Evolutionary conservation across 53 echinoderm and acorn worm genomes (phyloP).

Genomic region (Henricia sp.): DNA sequence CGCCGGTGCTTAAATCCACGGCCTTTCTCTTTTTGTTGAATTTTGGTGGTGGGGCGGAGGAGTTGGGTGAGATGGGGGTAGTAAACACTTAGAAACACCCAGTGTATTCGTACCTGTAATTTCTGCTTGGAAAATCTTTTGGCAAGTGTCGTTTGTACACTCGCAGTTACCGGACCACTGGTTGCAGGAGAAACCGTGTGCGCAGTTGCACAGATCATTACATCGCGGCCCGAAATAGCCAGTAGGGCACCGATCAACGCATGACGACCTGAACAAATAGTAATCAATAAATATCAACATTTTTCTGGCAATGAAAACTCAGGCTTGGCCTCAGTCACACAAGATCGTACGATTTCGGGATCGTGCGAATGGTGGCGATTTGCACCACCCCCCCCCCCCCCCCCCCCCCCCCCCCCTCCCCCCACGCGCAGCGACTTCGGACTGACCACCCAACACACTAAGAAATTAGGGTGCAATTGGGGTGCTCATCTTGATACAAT

Average conservation of each 20-base stretch:
- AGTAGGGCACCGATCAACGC: conserved; percentile 28
- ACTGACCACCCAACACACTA: too few species aligned
- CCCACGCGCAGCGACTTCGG: too few species aligned
- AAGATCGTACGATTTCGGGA: background rate
- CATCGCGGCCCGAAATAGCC: conserved; percentile 53
- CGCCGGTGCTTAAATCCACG: too few species aligned
- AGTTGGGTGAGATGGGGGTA: too few species aligned
- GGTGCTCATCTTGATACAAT: too few species aligned
- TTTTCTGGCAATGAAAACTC: background rate
- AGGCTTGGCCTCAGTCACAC: background rate
- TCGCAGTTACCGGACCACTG: conserved; percentile 51
- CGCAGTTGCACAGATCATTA: conserved; percentile 24
- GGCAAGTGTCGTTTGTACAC: conserved; percentile 4
- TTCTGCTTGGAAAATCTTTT: background rate
- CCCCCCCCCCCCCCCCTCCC: too few species aligned
- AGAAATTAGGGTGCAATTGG: too few species aligned
- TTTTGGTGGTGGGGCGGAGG: too few species aligned
- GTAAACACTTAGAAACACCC: too few species aligned
- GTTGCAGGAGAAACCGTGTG: conserved; percentile 34
- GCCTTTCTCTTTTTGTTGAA: too few species aligned
- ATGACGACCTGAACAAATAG: conserved; percentile 26
- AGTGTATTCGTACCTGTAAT: background rate
- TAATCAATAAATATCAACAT: background rate
- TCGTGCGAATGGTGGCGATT: too few species aligned
- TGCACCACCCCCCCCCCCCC: too few species aligned